A percentile compares a stretch with the other conserved stretches of the same genome.
These are phyloP conservation scores for Sinocyclocheilus maitianheensis DNA, from an alignment of 2,113 vertebrate genomes.

Conservation along the genomic window DNA sequence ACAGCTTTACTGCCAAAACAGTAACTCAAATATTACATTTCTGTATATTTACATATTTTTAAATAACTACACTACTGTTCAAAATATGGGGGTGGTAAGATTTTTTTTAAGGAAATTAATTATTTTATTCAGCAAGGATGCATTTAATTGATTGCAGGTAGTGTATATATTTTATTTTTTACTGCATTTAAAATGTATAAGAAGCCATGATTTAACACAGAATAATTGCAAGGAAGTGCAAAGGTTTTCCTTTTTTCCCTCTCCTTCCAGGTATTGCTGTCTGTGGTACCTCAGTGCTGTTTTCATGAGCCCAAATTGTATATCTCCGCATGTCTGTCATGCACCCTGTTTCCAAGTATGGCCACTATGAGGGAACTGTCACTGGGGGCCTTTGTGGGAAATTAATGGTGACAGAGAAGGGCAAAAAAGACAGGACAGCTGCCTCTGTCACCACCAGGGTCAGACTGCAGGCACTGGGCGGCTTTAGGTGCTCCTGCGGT, in stretches of 20 bases:
- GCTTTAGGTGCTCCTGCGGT: constrained; percentile 66
- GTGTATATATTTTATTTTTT: background rate
- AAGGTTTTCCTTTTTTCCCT: background rate
- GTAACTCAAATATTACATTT: no score
- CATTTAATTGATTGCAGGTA: background rate
- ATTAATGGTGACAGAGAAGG: constrained; percentile 92
- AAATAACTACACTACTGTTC: background rate
- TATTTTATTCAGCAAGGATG: background rate
- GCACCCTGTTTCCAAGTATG: constrained; percentile 87
- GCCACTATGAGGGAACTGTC: constrained; percentile 88
- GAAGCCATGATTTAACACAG: background rate
- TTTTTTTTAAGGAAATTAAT: background rate
- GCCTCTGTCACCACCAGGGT: constrained; percentile 84
- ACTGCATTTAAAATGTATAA: background rate
- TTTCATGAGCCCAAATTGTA: constrained; percentile 51
- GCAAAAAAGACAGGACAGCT: constrained; percentile 90
- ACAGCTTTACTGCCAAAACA: no score
- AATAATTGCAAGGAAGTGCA: background rate
- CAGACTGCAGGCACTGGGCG: constrained; percentile 58
- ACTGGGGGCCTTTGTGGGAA: constrained; percentile 84
- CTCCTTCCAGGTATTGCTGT: background rate
- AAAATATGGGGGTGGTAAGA: background rate
- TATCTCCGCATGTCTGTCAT: constrained; percentile 69
- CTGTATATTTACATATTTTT: background rate
- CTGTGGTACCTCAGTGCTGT: background rate